Base-by-base conservation (phyloP, 2,113 vertebrate species). In the Protobothrops flavoviridis region DNA sequence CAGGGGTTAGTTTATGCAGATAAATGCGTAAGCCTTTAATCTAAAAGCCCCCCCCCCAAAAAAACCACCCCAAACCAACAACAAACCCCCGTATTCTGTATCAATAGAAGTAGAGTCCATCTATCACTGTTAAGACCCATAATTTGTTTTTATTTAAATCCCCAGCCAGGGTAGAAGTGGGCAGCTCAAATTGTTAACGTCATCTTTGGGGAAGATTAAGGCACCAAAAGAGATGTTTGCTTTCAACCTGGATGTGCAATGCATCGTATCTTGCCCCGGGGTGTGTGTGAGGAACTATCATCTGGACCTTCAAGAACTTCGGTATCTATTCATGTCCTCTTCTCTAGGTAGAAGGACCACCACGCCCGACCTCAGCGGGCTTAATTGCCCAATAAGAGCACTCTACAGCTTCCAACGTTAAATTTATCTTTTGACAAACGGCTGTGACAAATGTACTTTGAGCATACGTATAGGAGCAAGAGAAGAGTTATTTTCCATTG, bases 1-100 rank as follows among this genome's bases (percentile, higher is more conserved):
- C 97, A 95, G 97, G 96, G 97, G 97, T 99, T 98, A 98, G 98
- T 98, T 98, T 98, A 99, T 98, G 98, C 98, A 98, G 98, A 98
- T 98, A 98, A 98, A 98, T 97, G 97, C 56, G 86, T 97, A 97
- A 97, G 96, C 97, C 97, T 98, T 98, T 98, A 98, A 98, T 98
- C 98, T 98, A 97, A 98, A 97, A 97, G 98, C 96, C 97, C 45
- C 45, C 45, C 45, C 45, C 45, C 0, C 39, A 39, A 39, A 98
- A 33, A 33, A 4, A 64, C 5, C 20, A 5, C 20, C 55, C 48
- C 48, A 17, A 10, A n/a, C 64, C 12, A 69, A 69, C 64, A 21
- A 81, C 74, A 26, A 98, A 97, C 33, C 33, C n/a, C 33, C 7
- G 96, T 96, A 97, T 94, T 97, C 98, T 93, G 97, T 95, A 97